Percentiles rank a stretch among this genome's conserved stretches.
Conservation (phyloP, 2,888 invertebrate genomes). For the Rhagophthalmus giganteus region DNA sequence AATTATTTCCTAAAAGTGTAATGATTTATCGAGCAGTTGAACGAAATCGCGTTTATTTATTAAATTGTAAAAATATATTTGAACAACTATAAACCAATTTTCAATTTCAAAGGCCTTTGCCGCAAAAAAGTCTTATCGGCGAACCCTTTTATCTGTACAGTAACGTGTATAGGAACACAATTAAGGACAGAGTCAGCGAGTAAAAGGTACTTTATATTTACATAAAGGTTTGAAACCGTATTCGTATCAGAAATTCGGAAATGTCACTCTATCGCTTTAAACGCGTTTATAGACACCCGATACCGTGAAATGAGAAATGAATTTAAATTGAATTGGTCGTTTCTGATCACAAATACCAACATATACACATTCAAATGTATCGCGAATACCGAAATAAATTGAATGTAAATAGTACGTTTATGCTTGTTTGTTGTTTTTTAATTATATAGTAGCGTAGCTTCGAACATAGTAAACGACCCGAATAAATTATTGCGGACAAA, state of each 20-base stretch:
- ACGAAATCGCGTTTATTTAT: no score
- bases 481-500: no score
- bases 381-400: constrained; percentile 27
- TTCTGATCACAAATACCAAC: constrained; percentile 35
- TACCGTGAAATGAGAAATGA: constrained; percentile 40
- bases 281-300: constrained; percentile 36
- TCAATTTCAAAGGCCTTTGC: constrained; percentile 2
- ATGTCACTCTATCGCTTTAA: constrained; percentile 35
- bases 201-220: constrained; percentile 24
- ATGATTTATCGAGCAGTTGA: no score
- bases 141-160: constrained; percentile 4
- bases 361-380: constrained; percentile 31
- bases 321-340: constrained; percentile 40
- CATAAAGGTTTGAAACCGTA: constrained; percentile 31
- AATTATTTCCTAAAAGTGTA: no score
- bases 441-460: no score
- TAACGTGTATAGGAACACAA: constrained; percentile 19
- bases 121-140: constrained; percentile 1
- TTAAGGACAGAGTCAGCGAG: constrained; percentile 14
- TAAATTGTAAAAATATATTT: not conserved
- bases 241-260: constrained; percentile 34
- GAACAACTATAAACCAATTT: constrained; percentile 7
- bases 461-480: no score
- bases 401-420: constrained; percentile 29
- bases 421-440: constrained; percentile 28